Evolutionary conservation across 1,140 invertebrate genomes (phyloP), one percentile per base, ranked within the genome.

Genomic region (Procambarus virginalis): DNA sequence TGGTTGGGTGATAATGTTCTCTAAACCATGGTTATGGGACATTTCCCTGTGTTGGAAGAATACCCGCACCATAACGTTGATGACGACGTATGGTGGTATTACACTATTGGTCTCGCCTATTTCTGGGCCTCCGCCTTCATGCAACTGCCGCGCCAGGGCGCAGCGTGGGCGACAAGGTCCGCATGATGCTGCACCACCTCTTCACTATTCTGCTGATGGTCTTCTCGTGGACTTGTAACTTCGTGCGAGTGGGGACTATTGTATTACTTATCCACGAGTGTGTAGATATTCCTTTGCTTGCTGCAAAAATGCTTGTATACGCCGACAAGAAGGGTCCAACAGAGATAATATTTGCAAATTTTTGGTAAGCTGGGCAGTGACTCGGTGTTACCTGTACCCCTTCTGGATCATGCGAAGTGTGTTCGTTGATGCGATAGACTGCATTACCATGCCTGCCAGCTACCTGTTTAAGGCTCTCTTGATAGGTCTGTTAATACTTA

Each of bases 21-120:
- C 98, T 94, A 99, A 99, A 94, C 95, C 96, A 20, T 99, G 98
- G 97, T 95, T 99, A 92, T 99, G 97, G 97, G 96, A 99, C 93
- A 98, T 99, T 78, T 97, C 97, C 76, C 93, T 97, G 92, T 99
- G 98, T 94, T 99, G 98, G 95, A 96, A 97, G 93, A 96, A 96
- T 95, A 95, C 93, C 95, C 95, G 2, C 92, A 93, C 92, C 92
- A 94, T 91, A 90, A 46, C 55, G 85, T 94, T 46, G 91, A 92
- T 9, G 70, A 91, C 55, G 97, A 97, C 93, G 94, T 97, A 10
- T 97, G 93, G 94, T 93, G 93, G 93, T 93, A 93, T 79, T 94
- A 93, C 89, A 93, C 93, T 92, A 81, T 93, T 34, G 92, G 91
- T 34, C 91, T 98, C 78, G 99, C 99, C 94, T 99, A 99, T 94